Base-by-base conservation (phyloP, 2,888 invertebrate genomes). In the Macrosoma leucophasiata region DNA sequence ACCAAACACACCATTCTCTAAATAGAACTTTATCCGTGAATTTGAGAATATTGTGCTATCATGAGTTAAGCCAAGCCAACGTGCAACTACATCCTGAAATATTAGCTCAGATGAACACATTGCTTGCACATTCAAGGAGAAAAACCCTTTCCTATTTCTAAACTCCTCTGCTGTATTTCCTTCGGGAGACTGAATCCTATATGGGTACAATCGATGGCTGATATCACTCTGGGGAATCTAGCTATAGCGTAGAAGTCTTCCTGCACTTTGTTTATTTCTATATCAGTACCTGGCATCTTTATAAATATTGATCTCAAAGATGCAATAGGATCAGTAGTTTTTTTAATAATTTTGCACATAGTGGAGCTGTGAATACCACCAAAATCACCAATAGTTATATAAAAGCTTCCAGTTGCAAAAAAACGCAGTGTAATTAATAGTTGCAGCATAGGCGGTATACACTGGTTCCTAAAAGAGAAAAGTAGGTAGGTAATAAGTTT, bases 11-110 rank as follows among this genome's bases (percentile, higher is more conserved):
- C 34, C 23, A 23, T 23, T 26, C 10, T 36, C 31, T 14, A 33
- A 37, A 20, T 24, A 2, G 21, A 23, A 22, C 35, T 31, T 18
- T 7, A 3, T 5, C 3, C 30, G 34, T 25, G 33, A 22, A 17
- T 25, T 15, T 21, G n/a, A 4, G 25, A 41, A 41, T 18, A 45
- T 45, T 9, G 14, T 29, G 12, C 12, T 26, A 17, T 48, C 44
- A 31, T 45, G 39, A n/a, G 23, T 11, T 10, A 36, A 34, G n/a
- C 48, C 46, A 12, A 41, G 35, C 43, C 37, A 43, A n/a, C 43
- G 17, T 20, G 33, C 37, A 3, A 32, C 33, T 8, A 42, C 19
- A 9, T 38, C 30, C 9, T 6, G n/a, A 6, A 39, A 23, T 28
- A 21, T 9, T 6, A 43, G 17, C 1, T 40, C 21, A 3, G 40